These are phyloP conservation scores for Hofmannophila pseudospretella DNA, from an alignment of 2,888 invertebrate species.

Conservation along the genomic window DNA sequence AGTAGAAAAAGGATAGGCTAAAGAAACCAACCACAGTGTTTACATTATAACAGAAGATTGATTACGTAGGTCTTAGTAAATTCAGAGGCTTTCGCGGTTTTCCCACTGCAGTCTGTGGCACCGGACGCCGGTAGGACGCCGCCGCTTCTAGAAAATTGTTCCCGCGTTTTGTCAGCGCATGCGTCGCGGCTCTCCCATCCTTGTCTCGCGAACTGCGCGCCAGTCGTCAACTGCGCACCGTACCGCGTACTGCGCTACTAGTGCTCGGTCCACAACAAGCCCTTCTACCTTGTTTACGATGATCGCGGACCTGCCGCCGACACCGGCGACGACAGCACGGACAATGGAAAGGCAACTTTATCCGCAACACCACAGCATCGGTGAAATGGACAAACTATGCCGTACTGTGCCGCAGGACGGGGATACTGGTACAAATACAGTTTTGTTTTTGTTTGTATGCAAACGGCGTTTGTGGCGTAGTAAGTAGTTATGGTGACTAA, in stretches of 20 bases:
- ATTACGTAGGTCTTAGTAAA: too few species aligned
- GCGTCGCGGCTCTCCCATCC: conserved; percentile 47
- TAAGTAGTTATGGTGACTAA: conserved; percentile 16
- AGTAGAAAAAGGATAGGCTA: too few species aligned
- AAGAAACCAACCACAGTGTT: too few species aligned
- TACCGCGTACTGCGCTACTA: conserved; percentile 43
- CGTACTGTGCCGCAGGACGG: conserved; percentile 28
- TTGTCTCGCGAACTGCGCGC: conserved; percentile 59
- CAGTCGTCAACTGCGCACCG: conserved; percentile 60
- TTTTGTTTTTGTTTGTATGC: conserved; percentile 41
- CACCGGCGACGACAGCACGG: conserved; percentile 14
- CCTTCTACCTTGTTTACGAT: conserved; percentile 35
- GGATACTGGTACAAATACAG: conserved; percentile 41
- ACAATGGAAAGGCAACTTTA: conserved; percentile 38
- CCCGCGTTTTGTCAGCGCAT: conserved; percentile 66
- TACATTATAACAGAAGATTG: too few species aligned
- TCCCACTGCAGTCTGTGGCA: background rate
- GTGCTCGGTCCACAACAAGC: conserved; percentile 30
- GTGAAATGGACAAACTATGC: conserved; percentile 21
- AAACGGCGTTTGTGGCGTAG: conserved; percentile 31
- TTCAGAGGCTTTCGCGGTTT: too few species aligned
- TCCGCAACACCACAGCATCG: conserved; percentile 26
- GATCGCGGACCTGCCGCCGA: conserved; percentile 58
- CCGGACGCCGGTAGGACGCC: conserved; percentile 28
- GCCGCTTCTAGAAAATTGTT: conserved; percentile 62